Conservation (phyloP, 2,113 vertebrate genomes). For the Asarcornis scutulata region DNA sequence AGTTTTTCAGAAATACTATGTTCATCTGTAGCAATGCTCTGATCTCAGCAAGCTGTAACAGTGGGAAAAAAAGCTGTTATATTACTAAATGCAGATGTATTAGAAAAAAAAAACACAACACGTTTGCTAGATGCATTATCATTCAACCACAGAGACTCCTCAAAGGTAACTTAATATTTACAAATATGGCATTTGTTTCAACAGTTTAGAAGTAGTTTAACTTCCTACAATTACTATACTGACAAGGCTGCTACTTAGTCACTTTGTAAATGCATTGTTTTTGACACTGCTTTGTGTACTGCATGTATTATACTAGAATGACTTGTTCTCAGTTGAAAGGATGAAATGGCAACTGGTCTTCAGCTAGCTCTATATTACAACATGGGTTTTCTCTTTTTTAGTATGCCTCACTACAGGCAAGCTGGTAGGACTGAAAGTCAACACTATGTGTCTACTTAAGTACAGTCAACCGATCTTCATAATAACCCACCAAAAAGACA, state of each 20-base stretch:
- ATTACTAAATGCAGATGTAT: background rate
- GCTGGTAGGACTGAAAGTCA: background rate
- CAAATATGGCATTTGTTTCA: background rate
- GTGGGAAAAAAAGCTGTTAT: background rate
- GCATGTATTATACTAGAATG: background rate
- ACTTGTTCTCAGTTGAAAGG: background rate
- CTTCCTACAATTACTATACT: background rate
- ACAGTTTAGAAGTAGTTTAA: background rate
- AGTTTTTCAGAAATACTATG: background rate
- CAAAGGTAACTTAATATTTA: background rate
- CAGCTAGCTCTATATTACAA: background rate
- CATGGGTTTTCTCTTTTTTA: background rate
- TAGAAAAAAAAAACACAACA: background rate
- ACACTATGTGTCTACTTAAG: background rate
- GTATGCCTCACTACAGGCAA: background rate
- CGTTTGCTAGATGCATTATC: background rate
- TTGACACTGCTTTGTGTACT: background rate
- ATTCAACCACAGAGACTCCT: too few relatives aligned
- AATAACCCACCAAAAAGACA: background rate
- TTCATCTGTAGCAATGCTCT: background rate
- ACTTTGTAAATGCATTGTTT: background rate
- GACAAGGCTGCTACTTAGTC: background rate
- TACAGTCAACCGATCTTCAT: background rate
- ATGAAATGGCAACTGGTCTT: background rate
- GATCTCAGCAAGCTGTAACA: background rate